phyloP scores from a whole-genome alignment of 1,140 invertebrate species.

The Drosophila gunungcola region DNA sequence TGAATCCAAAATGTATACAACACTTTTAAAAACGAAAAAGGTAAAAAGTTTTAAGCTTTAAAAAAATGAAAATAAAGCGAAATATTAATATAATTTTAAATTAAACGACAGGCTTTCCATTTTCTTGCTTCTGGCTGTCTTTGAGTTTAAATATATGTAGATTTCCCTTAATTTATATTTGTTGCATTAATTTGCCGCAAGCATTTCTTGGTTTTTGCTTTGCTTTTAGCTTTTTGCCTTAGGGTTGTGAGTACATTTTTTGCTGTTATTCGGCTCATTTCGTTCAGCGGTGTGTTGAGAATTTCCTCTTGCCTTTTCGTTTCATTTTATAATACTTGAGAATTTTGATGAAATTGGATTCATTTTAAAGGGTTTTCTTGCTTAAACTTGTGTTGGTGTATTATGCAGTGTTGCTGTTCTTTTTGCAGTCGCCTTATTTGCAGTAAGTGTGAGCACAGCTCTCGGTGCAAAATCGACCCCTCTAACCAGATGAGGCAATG shows the following conservation, averaged over 20 bases:
- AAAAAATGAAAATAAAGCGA: neutral
- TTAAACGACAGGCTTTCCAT: slow-evolving; percentile 6
- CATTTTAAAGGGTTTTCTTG: slow-evolving; percentile 39
- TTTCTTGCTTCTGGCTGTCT: slow-evolving; percentile 4
- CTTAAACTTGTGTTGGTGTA: slow-evolving; percentile 51
- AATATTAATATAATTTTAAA: slow-evolving; percentile 8
- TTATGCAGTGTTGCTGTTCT: slow-evolving; percentile 40
- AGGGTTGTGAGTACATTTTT: slow-evolving; percentile 34
- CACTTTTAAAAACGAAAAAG: neutral
- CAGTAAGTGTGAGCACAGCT: slow-evolving; percentile 29
- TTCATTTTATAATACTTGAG: slow-evolving; percentile 65
- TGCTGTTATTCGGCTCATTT: slow-evolving; percentile 38
- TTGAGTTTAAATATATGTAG: slow-evolving; percentile 31
- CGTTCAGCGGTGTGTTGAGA: slow-evolving; percentile 45
- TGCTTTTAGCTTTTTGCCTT: slow-evolving; percentile 6
- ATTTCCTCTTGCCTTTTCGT: slow-evolving; percentile 26
- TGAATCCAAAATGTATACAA: slow-evolving; percentile 1
- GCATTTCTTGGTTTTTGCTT: slow-evolving; percentile 27
- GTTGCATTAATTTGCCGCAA: slow-evolving; percentile 63
- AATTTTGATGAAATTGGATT: slow-evolving; percentile 61
- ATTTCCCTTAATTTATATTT: slow-evolving; percentile 51
- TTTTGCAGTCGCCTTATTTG: slow-evolving; percentile 18
- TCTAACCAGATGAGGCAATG: slow-evolving; percentile 80
- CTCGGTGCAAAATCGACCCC: slow-evolving; percentile 5
- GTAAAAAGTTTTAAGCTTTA: neutral